These are phyloP conservation scores for Amphiduros pacificus DNA, from an alignment of 2,888 invertebrate species.

Conservation along the genomic window DNA sequence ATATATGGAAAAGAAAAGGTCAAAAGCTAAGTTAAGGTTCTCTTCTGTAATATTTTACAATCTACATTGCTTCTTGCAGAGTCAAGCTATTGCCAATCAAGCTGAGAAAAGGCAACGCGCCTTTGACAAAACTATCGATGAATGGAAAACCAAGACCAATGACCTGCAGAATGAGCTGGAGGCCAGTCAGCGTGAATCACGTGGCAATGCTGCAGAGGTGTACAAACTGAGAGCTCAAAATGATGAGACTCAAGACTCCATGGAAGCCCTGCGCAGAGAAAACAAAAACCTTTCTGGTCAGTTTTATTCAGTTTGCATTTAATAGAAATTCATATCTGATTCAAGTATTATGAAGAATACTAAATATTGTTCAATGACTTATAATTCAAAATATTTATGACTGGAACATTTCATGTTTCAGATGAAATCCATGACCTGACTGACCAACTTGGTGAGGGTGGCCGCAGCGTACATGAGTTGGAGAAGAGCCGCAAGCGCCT, in stretches of 20 bases:
- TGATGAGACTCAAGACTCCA: constrained; percentile 95
- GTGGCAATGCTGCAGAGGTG: constrained; percentile 98
- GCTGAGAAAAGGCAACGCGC: constrained; percentile 79
- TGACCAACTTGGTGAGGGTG: constrained; percentile 99
- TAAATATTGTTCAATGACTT: too few species aligned
- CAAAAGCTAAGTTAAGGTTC: too few species aligned
- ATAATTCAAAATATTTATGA: too few species aligned
- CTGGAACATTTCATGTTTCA: too few species aligned
- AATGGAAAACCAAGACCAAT: constrained; percentile 99
- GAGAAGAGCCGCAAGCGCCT: constrained; percentile 98
- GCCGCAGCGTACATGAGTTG: constrained; percentile 98
- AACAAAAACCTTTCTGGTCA: constrained; percentile 99
- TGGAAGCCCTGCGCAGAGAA: constrained; percentile 96
- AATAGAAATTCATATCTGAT: too few species aligned
- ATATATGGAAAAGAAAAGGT: too few species aligned
- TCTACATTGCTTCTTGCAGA: too few species aligned
- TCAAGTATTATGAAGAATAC: too few species aligned
- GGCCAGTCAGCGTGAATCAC: constrained; percentile 98
- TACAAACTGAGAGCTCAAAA: constrained; percentile 97
- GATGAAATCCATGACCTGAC: constrained; percentile 99
- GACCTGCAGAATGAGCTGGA: constrained; percentile 86
- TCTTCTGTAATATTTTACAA: too few species aligned
- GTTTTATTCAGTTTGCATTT: too few species aligned
- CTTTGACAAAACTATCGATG: constrained; percentile 99
- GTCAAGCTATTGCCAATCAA: constrained; percentile 30